phyloP scores from a whole-genome alignment of 2,113 vertebrate genomes.

The Clarias batrachus region DNA sequence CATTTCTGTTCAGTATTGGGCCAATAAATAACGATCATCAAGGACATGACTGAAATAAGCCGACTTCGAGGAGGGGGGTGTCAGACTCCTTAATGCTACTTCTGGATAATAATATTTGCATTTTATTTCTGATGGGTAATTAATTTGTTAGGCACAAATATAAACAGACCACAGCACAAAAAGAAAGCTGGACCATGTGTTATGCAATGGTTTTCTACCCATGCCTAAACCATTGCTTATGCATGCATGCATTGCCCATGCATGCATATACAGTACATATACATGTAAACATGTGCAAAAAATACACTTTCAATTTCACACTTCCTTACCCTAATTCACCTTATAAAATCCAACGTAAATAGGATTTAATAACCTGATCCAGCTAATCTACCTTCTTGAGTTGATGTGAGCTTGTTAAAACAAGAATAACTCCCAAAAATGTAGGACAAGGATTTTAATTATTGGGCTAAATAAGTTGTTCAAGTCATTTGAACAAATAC shows the following conservation, averaged over 20 bases:
- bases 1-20: constrained; percentile 1
- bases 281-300: too few relatives aligned
- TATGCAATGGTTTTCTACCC: not conserved
- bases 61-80: not conserved
- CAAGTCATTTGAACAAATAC: not conserved
- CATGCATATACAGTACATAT: too few relatives aligned
- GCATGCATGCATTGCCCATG: too few relatives aligned
- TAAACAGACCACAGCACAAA: not conserved
- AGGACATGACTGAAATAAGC: not conserved
- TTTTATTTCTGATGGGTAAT: not conserved
- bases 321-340: not conserved
- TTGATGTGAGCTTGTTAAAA: not conserved
- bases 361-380: too few relatives aligned
- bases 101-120: not conserved
- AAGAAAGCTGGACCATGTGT: not conserved
- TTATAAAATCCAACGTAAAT: too few relatives aligned
- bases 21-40: not conserved
- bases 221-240: not conserved
- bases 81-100: not conserved
- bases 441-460: not conserved
- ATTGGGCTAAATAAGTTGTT: not conserved
- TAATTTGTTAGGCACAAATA: not conserved
- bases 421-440: not conserved
- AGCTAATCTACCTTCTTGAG: not conserved
- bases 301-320: too few relatives aligned